Evolutionary conservation across 2,113 vertebrate genomes (phyloP).

Genomic region (Elephantulus edwardii): DNA sequence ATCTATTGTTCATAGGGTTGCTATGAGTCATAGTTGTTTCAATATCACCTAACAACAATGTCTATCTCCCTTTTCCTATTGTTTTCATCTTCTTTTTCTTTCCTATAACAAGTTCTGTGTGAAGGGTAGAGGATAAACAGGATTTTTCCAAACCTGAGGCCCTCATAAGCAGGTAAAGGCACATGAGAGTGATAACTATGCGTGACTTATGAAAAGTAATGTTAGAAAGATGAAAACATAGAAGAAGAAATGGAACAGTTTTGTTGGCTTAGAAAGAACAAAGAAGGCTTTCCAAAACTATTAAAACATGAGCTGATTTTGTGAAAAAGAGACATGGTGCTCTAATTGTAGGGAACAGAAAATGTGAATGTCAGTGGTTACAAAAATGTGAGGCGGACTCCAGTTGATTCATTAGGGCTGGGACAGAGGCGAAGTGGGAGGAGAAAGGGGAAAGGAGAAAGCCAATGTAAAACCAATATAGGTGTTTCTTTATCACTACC

Average conservation of each 20-base stretch:
- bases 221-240: background rate
- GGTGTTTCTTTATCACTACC: background rate
- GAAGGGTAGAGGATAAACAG: background rate
- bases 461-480: too few relatives aligned
- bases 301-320: background rate
- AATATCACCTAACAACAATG: too few relatives aligned
- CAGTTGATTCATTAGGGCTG: background rate
- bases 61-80: background rate
- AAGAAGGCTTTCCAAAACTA: slow-evolving; percentile 12
- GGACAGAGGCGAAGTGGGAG: background rate
- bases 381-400: background rate
- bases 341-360: background rate
- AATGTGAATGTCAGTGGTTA: background rate
- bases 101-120: background rate
- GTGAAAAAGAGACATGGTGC: background rate
- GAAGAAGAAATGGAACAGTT: background rate
- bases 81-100: background rate
- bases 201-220: background rate
- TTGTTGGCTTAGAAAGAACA: background rate
- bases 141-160: background rate
- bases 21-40: too few relatives aligned
- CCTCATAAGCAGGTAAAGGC: background rate
- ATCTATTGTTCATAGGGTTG: too few relatives aligned
- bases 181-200: background rate
- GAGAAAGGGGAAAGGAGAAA: background rate